Percentiles rank a stretch among this genome's conserved stretches.
Conservation (phyloP, 1,140 invertebrate species). For the Thaumatotibia leucotreta region DNA sequence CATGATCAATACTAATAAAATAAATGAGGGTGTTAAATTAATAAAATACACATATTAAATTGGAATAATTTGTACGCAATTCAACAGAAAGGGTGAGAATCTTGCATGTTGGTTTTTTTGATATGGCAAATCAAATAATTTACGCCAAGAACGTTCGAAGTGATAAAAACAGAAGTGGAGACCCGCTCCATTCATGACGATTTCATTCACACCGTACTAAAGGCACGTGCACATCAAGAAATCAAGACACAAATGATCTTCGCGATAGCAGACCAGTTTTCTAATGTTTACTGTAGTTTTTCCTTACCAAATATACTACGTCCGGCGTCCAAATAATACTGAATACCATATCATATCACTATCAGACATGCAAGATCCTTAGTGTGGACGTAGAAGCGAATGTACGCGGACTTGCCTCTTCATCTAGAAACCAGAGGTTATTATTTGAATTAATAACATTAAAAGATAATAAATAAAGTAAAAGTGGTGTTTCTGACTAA, state of each 20-base stretch:
- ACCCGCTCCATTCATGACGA: too few species aligned
- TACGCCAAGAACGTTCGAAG: too few species aligned
- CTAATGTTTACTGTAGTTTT: neutral
- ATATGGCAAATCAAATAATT: neutral
- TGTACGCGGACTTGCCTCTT: neutral
- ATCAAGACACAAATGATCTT: too few species aligned
- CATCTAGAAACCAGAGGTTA: neutral
- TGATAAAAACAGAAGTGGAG: too few species aligned
- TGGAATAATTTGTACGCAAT: conserved; percentile 53
- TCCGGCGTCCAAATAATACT: neutral
- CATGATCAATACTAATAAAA: conserved; percentile 18
- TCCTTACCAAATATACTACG: neutral
- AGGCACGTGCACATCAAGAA: too few species aligned
- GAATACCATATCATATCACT: neutral
- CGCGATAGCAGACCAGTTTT: too few species aligned
- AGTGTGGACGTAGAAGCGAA: neutral
- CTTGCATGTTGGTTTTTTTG: neutral
- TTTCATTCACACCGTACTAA: too few species aligned
- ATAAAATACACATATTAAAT: conserved; percentile 31
- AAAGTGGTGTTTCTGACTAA: too few species aligned
- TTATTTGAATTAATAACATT: neutral
- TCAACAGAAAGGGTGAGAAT: conserved; percentile 5
- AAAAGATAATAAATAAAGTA: neutral
- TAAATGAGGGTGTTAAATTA: neutral
- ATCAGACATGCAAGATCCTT: too few species aligned